Base-by-base conservation (phyloP, 1,140 invertebrate genomes). In the Plectrocnemia conspersa region DNA sequence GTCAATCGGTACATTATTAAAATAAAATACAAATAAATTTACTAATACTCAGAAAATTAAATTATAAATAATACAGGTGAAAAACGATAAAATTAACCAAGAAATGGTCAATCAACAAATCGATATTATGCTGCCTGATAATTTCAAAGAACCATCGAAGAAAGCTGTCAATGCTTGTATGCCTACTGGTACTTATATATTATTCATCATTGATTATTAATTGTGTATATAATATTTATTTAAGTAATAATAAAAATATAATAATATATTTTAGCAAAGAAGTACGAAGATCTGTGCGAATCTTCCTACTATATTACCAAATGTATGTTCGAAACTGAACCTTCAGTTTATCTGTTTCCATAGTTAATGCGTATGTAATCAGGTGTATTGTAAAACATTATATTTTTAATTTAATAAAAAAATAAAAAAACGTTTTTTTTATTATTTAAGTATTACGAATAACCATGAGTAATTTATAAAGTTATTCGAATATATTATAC, bases 11-110 rank as follows among this genome's bases (percentile, higher is more conserved):
- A 38, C 3, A 13, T 44, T 44, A 24, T 18, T 25, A 41, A 24
- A 22, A 6, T 22, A 24, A 3, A 22, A 15, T 16, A 41, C 15
- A 9, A 9, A 15, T 18, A 41, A 15, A 41, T 44, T 21, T 44
- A n/a, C 25, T 42, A 21, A n/a, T 2, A 44, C 5, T 44, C 2
- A 18, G 25, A 16, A 24, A 4, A 6, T 15, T 47, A 19, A n/a
- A 18, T 22, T 10, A 4, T 40, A 16, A 29, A 29, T 7, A 29
- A 29, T 7, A 29, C 49, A 76, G 73, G 64, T 77, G 5, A 77
- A 77, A 68, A 76, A 76, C 44, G 69, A 68, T 23, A 77, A 75
- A 67, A 32, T 76, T 7, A 71, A 70, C 58, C 71, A 68, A 35
- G 74, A 75, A 46, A 65, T 71, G 2, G 69, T 72, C 0, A 63